Conservation (phyloP, 1,140 invertebrate species). For the Eumaeus atala region DNA sequence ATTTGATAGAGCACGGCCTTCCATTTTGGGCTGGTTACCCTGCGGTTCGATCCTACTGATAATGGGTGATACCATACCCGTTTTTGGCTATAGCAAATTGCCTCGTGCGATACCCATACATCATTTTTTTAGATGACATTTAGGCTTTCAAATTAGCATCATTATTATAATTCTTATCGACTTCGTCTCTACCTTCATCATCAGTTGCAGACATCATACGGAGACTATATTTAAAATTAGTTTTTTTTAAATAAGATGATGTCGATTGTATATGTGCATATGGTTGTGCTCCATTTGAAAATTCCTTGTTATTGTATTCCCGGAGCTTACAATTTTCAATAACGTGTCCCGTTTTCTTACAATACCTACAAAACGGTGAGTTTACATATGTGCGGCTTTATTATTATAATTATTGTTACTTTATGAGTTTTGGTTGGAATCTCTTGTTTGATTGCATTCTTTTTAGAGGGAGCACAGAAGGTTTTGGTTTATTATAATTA, state of each 20-base stretch:
- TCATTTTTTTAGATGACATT: too few relatives aligned
- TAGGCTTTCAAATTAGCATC: background rate
- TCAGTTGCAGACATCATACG: background rate
- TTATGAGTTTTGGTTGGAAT: background rate
- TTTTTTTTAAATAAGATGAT: background rate
- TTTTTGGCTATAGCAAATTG: background rate
- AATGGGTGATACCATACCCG: too few relatives aligned
- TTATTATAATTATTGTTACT: background rate
- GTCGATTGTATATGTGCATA: background rate
- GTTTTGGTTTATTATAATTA: too few relatives aligned
- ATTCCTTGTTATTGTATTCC: background rate
- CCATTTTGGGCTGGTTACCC: too few relatives aligned
- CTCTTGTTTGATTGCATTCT: too few relatives aligned
- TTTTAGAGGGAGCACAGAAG: too few relatives aligned
- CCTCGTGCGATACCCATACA: background rate
- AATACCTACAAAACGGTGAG: background rate
- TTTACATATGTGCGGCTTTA: too few relatives aligned
- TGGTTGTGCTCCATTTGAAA: slow-evolving; percentile 6
- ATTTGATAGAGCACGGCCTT: too few relatives aligned
- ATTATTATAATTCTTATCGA: background rate
- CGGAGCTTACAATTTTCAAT: background rate
- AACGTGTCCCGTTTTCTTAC: slow-evolving; percentile 1
- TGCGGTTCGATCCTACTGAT: background rate
- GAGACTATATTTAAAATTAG: background rate
- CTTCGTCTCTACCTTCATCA: background rate